Conservation (phyloP, 2,113 vertebrate genomes). For the Thinocorus orbignyianus region DNA sequence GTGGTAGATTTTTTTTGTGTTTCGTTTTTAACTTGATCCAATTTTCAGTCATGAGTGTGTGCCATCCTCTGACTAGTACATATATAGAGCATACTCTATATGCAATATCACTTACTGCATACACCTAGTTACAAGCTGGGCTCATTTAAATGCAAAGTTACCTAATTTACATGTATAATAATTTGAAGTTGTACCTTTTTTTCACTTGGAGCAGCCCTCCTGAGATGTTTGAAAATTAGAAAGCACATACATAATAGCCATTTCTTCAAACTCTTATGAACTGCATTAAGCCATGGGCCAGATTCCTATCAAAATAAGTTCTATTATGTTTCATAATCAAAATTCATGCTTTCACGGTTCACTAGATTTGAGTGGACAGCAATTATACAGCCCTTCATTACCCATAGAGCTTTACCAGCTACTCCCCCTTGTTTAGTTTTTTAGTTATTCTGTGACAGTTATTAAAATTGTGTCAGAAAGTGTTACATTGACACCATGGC, state of each 20-base stretch:
- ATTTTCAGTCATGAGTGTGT: not conserved
- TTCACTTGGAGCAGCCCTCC: not conserved
- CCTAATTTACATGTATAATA: not conserved
- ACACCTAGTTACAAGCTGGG: not conserved
- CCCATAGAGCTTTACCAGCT: not conserved
- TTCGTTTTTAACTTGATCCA: not conserved
- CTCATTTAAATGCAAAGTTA: constrained; percentile 29
- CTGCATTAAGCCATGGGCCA: not conserved
- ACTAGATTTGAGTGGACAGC: not conserved
- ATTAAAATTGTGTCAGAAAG: not conserved
- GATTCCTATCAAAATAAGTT: not conserved
- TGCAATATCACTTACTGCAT: not conserved
- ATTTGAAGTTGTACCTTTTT: not conserved
- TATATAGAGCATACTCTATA: not conserved
- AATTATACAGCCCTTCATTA: not conserved
- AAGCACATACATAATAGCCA: not conserved
- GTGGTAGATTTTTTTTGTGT: not conserved
- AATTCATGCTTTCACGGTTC: not conserved
- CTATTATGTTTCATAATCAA: not conserved
- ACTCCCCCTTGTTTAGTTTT: not conserved
- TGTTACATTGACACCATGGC: not conserved
- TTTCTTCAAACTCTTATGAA: constrained; percentile 6
- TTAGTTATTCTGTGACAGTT: not conserved
- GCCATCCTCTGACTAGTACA: not conserved
- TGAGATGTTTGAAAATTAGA: not conserved